Conservation (phyloP, 2,888 invertebrate species). For the Spodoptera littoralis region DNA sequence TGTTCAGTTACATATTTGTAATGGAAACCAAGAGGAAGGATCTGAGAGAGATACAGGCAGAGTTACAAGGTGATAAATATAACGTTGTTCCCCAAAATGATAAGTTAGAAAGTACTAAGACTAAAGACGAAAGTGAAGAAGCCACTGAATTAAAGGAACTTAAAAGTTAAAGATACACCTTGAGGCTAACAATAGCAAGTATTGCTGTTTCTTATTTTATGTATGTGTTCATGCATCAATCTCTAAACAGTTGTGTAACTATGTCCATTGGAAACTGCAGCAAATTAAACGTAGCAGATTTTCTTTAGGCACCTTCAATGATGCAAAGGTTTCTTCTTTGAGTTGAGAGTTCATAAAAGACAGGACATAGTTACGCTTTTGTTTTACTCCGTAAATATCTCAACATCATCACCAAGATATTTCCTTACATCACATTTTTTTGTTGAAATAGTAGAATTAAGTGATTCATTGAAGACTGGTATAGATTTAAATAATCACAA, state of each 20-base stretch:
- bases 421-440: too few species aligned
- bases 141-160: constrained; percentile 51
- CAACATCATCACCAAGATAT: too few species aligned
- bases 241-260: too few species aligned
- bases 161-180: constrained; percentile 26
- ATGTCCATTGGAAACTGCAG: too few species aligned
- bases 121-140: constrained; percentile 21
- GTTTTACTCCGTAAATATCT: too few species aligned
- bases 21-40: constrained; percentile 87
- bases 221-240: background rate
- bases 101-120: constrained; percentile 8
- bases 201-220: background rate
- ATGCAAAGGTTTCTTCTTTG: too few species aligned
- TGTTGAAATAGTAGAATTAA: too few species aligned
- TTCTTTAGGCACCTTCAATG: too few species aligned
- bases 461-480: constrained; percentile 24
- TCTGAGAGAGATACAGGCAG: constrained; percentile 84
- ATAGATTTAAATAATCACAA: background rate
- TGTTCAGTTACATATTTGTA: constrained; percentile 76
- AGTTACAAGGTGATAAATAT: constrained; percentile 71
- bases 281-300: too few species aligned
- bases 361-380: too few species aligned
- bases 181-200: background rate
- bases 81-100: constrained; percentile 11
- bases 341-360: too few species aligned